Evolutionary conservation across 2,113 vertebrate species (phyloP).

Genomic region (Hystrix cristata): DNA sequence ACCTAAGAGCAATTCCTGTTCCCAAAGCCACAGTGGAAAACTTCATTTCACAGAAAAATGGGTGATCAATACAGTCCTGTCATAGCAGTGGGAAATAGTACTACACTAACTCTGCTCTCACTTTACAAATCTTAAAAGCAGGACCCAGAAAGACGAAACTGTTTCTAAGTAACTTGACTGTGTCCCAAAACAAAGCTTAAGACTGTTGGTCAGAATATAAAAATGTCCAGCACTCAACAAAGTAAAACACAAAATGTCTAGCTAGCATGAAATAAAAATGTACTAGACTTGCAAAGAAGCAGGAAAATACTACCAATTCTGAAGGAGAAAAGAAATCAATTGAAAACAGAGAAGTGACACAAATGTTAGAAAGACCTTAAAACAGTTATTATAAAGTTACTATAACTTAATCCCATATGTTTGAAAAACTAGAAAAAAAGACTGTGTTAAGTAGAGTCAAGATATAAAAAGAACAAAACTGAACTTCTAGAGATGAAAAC

Average conservation of each 20-base stretch:
- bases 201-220: background rate
- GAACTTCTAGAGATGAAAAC: background rate
- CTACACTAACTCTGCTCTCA: background rate
- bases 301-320: background rate
- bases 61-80: background rate
- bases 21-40: slow-evolving; percentile 9
- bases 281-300: background rate
- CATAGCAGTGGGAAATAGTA: background rate
- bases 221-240: background rate
- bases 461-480: background rate
- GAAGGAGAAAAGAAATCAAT: background rate
- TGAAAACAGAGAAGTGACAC: background rate
- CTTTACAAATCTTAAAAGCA: slow-evolving; percentile 30
- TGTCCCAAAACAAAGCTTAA: slow-evolving; percentile 47
- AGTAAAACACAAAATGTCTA: background rate
- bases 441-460: background rate
- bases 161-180: background rate
- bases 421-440: background rate
- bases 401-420: background rate
- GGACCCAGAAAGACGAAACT: background rate
- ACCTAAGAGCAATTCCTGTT: background rate
- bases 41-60: slow-evolving; percentile 10
- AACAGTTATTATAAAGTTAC: background rate
- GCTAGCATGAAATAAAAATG: background rate
- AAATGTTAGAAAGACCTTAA: slow-evolving; percentile 7